Percentiles rank a stretch among this genome's conserved stretches.
Conservation (phyloP, 2,797 vertebrate genomes). For the Melanotaenia nigrans region DNA sequence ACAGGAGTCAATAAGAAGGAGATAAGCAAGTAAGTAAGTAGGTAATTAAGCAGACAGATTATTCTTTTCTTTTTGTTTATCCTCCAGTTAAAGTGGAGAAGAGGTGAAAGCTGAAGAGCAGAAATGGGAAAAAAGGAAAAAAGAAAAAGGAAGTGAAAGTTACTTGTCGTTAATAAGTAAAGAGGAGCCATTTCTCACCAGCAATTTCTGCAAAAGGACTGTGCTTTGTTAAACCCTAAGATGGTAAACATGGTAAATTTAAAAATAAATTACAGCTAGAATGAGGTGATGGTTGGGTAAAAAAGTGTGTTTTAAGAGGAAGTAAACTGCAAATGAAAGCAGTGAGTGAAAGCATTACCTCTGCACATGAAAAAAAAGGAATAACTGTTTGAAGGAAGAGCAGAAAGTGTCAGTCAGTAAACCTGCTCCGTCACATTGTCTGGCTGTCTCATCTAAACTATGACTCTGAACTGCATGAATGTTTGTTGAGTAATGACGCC, state of each 20-base stretch:
- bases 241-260: not conserved
- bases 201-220: not conserved
- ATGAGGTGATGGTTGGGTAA: not conserved
- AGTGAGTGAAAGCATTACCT: slow-evolving; percentile 40
- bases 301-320: slow-evolving; percentile 22
- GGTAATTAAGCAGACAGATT: not conserved
- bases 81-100: slow-evolving; percentile 3
- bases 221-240: not conserved
- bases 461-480: slow-evolving; percentile 4
- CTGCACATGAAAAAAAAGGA: slow-evolving; percentile 1
- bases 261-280: not conserved
- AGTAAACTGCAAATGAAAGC: slow-evolving; percentile 1
- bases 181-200: not conserved
- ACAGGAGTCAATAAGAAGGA: slow-evolving; percentile 5
- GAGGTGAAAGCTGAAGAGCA: slow-evolving; percentile 13
- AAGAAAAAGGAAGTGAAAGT: slow-evolving; percentile 1
- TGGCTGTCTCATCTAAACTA: slow-evolving; percentile 15
- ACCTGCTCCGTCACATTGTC: slow-evolving; percentile 21
- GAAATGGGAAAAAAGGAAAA: not conserved
- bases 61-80: slow-evolving; percentile 37
- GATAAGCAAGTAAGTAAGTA: slow-evolving; percentile 38
- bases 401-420: slow-evolving; percentile 39
- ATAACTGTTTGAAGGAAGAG: not conserved
- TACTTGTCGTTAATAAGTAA: slow-evolving; percentile 18
- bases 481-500: slow-evolving; percentile 23